phyloP scores from a whole-genome alignment of 1,140 invertebrate genomes.

The Leptinotarsa texana region DNA sequence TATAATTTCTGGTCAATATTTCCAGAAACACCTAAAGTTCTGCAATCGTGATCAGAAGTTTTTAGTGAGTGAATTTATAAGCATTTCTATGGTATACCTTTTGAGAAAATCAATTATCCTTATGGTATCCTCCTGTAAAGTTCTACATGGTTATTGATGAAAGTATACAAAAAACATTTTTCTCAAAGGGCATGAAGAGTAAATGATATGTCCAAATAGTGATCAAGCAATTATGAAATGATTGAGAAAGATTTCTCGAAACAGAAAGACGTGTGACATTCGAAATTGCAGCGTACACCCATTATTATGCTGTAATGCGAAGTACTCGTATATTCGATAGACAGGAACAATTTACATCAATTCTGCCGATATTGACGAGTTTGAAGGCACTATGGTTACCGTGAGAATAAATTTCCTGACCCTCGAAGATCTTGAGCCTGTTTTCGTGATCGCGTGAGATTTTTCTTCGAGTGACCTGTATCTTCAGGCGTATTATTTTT shows the following conservation, averaged over 20 bases:
- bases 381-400: conserved; percentile 8
- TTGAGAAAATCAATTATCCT: no score
- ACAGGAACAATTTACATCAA: conserved; percentile 1
- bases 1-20: no score
- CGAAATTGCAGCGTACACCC: neutral
- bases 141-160: no score
- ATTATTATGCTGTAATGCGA: neutral
- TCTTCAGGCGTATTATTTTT: conserved; percentile 1
- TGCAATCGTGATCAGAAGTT: no score
- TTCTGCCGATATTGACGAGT: conserved; percentile 4
- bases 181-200: no score
- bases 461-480: conserved; percentile 12
- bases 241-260: neutral
- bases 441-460: conserved; percentile 16
- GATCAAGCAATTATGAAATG: neutral
- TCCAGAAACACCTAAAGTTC: no score
- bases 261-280: neutral
- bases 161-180: no score
- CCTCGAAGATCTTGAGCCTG: neutral
- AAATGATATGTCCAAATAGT: neutral
- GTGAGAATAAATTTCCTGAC: conserved; percentile 11
- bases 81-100: no score
- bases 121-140: no score
- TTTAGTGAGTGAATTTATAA: no score
- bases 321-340: neutral